Evolutionary conservation across 2,797 vertebrate genomes (phyloP).

Genomic region (Cuculus canorus): DNA sequence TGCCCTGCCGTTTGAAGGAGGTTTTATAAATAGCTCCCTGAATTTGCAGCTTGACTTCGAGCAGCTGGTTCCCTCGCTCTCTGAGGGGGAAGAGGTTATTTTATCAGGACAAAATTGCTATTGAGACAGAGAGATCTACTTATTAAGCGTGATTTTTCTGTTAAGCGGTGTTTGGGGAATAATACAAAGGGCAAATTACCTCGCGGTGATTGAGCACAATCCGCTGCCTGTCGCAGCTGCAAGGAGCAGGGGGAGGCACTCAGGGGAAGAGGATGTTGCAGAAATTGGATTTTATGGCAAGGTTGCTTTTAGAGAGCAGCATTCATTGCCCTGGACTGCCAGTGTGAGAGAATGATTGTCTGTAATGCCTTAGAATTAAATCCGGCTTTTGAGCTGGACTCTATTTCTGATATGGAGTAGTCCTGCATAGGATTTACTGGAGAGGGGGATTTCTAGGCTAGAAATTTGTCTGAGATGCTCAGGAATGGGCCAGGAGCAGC

Average conservation of each 20-base stretch:
- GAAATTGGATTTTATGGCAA: not conserved
- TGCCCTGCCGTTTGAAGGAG: not conserved
- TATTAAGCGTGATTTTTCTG: not conserved
- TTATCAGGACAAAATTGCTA: not conserved
- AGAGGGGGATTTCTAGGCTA: not conserved
- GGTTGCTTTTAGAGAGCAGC: not conserved
- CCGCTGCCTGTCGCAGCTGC: not conserved
- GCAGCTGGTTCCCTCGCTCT: not conserved
- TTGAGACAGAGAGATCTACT: not conserved
- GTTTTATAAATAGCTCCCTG: not conserved
- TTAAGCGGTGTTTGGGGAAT: conserved; percentile 19
- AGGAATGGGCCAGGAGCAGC: not conserved
- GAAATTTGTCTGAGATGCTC: not conserved
- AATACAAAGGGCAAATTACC: not conserved
- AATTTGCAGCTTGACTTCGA: not conserved
- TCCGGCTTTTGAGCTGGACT: not conserved
- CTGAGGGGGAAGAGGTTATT: not conserved
- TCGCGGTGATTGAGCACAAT: not conserved
- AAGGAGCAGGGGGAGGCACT: not conserved
- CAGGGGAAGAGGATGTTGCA: not conserved
- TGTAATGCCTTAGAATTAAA: not conserved
- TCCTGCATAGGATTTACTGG: rapidly evolving
- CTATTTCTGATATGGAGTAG: rapidly evolving
- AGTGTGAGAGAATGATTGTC: not conserved
- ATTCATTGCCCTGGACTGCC: not conserved